phyloP scores from a whole-genome alignment of 2,888 invertebrate genomes.

The Liodrosophila aerea region DNA sequence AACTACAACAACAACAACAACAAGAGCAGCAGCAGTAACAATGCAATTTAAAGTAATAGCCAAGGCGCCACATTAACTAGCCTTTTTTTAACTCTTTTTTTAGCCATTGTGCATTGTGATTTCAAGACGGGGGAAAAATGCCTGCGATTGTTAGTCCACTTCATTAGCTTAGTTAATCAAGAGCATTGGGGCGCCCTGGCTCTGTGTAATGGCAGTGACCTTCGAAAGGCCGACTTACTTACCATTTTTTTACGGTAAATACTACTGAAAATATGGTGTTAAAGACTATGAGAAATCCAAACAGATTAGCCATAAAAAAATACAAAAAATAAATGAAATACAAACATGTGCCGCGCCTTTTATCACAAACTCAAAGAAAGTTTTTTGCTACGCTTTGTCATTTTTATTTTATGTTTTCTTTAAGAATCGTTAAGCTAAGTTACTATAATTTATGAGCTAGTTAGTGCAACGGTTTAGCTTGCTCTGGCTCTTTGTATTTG shows the following conservation, averaged over 20 bases:
- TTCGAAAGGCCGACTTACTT: constrained; percentile 22
- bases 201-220: constrained; percentile 36
- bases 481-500: neutral
- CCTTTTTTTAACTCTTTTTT: constrained; percentile 9
- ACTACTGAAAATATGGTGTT: constrained; percentile 1
- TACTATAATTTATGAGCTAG: constrained; percentile 28
- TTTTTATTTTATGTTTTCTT: neutral
- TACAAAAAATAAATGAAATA: too few relatives aligned
- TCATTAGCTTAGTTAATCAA: constrained; percentile 53
- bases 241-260: neutral
- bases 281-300: constrained; percentile 20
- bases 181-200: constrained; percentile 21
- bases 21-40: constrained; percentile 13
- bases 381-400: constrained; percentile 8
- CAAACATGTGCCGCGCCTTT: constrained; percentile 28
- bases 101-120: constrained; percentile 47
- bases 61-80: constrained; percentile 27
- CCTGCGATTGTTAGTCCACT: constrained; percentile 22
- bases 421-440: constrained; percentile 37
- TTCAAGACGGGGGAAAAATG: constrained; percentile 1
- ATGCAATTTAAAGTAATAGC: constrained; percentile 35
- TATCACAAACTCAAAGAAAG: constrained; percentile 36
- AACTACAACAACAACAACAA: constrained; percentile 17
- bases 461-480: constrained; percentile 3
- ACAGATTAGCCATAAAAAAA: constrained; percentile 13